These are phyloP conservation scores for Tyto alba DNA, from an alignment of 2,113 vertebrate genomes.

Conservation along the genomic window DNA sequence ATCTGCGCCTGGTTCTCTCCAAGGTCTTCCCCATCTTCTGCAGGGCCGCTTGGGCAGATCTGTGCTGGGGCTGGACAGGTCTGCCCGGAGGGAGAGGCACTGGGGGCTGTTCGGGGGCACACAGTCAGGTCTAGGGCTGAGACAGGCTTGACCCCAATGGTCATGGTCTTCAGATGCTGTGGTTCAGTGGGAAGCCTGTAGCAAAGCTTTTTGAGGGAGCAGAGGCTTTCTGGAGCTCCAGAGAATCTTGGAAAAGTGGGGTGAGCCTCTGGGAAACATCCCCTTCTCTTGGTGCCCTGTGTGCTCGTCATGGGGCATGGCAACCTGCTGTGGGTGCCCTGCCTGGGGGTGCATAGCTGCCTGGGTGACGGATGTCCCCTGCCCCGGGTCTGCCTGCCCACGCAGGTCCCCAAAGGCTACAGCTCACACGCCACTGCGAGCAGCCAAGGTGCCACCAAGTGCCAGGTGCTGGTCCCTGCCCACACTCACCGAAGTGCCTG, in stretches of 20 bases:
- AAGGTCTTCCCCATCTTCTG: not conserved
- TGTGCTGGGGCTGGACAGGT: too few species aligned
- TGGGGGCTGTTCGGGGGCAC: not conserved
- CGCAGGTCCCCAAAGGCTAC: not conserved
- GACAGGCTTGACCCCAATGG: not conserved
- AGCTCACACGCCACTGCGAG: not conserved
- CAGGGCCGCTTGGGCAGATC: not conserved
- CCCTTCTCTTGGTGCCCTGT: not conserved
- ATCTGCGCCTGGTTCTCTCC: not conserved
- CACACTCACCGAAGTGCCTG: accelerated
- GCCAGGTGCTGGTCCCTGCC: not conserved
- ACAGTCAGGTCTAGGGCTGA: accelerated
- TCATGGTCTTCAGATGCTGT: not conserved
- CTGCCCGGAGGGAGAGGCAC: not conserved
- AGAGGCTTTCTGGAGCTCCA: not conserved
- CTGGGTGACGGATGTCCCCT: not conserved
- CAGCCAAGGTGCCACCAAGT: not conserved
- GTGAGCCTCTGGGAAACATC: accelerated
- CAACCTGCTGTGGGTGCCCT: not conserved
- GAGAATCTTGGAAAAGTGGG: not conserved
- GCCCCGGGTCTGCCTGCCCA: accelerated
- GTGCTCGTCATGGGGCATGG: accelerated
- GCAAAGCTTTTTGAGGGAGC: not conserved
- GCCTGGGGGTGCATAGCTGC: accelerated
- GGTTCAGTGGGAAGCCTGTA: not conserved